Evolutionary conservation across 1,140 invertebrate species (phyloP), one percentile per base, ranked within the genome.

Genomic region (Macrotrachela quadricornifera): DNA sequence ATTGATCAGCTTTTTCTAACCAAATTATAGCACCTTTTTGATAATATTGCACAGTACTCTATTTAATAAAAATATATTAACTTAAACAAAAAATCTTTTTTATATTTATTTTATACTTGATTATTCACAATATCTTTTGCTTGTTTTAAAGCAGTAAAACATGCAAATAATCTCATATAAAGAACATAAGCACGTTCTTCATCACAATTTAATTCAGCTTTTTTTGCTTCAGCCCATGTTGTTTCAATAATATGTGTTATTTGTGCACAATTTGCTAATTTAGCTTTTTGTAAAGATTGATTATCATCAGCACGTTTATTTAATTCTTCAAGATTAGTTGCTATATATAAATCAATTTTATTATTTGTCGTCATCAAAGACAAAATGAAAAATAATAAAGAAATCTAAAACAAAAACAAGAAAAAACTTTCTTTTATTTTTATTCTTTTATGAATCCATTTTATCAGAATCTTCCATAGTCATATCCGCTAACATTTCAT

Each of bases 401-500:
- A 40, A 42, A 37, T 30, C 8, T 30, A 30, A 30, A 30, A 30
- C 21, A 30, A 30, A 30, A 30, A 30, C 21, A 8, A 30, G 21
- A 30, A 30, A 30, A n/a, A n/a, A n/a, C n/a, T n/a, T n/a, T 30
- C 8, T 8, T 30, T 30, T 30, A 4, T 4, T 30, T 30, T 30
- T 30, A 30, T 30, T 30, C 21, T 30, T 30, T 30, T 30, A 30
- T 30, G 21, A 30, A 30, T 30, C 21, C 21, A 30, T 30, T 30
- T 30, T 30, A 30, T 30, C 21, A 40, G 51, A 46, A 36, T 53
- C 51, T 12, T 53, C 56, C 55, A 57, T 57, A 10, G 47, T 41
- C 49, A 70, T 70, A 71, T 96, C 91, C 57, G 96, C 88, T 54
- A 97, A 70, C 92, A 97, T 96, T 72, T 96, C 92, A 55, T 85